These are phyloP conservation scores for Erebia epiphron DNA, from an alignment of 2,888 invertebrate species.

Conservation along the genomic window DNA sequence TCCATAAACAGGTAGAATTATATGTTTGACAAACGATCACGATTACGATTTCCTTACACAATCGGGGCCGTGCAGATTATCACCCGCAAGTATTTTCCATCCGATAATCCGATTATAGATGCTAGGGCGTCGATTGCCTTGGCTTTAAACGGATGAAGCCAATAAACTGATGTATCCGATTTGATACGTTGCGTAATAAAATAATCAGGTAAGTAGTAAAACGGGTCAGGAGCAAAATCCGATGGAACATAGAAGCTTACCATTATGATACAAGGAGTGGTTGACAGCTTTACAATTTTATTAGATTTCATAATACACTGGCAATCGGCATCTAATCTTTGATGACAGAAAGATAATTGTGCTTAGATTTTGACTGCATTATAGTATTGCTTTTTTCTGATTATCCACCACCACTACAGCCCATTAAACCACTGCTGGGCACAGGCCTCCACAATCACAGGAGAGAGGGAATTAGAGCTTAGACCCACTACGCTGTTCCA, in stretches of 20 bases:
- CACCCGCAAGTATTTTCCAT: slow-evolving; percentile 17
- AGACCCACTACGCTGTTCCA: no score
- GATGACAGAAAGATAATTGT: not conserved
- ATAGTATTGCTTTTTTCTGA: not conserved
- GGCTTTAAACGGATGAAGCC: slow-evolving; percentile 37
- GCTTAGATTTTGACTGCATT: not conserved
- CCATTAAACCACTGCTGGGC: no score
- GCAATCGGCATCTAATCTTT: not conserved
- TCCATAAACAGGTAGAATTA: no score
- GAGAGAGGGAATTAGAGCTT: no score
- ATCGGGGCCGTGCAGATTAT: not conserved
- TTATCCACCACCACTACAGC: no score
- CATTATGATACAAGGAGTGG: not conserved
- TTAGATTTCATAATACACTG: not conserved
- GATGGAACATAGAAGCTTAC: not conserved
- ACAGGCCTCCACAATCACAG: no score
- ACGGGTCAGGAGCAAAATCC: slow-evolving; percentile 13
- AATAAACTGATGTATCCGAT: slow-evolving; percentile 34
- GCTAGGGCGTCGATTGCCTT: slow-evolving; percentile 21
- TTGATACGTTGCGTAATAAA: slow-evolving; percentile 22
- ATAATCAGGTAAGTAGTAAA: slow-evolving; percentile 22
- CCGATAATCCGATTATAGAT: slow-evolving; percentile 23
- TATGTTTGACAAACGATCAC: no score
- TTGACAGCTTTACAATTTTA: not conserved
- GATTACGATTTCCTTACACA: no score